Base-by-base conservation (phyloP, 1,140 invertebrate genomes). In the Diachasma alloeum region DNA sequence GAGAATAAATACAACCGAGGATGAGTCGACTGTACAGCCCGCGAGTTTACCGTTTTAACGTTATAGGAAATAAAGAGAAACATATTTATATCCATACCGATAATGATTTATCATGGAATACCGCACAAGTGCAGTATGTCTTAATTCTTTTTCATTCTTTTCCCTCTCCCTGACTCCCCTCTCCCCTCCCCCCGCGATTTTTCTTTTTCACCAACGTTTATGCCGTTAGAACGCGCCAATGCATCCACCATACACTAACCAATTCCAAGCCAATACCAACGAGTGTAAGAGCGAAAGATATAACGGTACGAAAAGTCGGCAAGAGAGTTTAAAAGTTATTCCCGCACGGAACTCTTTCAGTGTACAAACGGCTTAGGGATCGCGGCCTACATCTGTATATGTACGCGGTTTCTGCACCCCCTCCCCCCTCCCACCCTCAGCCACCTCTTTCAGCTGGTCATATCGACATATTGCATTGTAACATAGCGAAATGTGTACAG, bases 31-130 rank as follows among this genome's bases (percentile, higher is more conserved):
- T 19, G 42, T 31, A 31, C 42, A 71, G 24, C 17, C 13, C 39
- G 37, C 44, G 19, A 71, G 42, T 68, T 67, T 68, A 74, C 59
- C 15, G 73, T 68, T 74, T 63, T 67, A 67, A 63, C 13, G 37
- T 26, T 37, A 59, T 19, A 59, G 44, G 36, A 74, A 74, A 72
- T 56, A 72, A 72, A 56, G 22, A n/a, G n/a, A 48, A 71, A 71
- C 48, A 72, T 37, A 59, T 72, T 37, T 56, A 72, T 36, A 53
- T 26, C 22, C 46, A 72, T 22, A 74, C 72, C 37, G 39, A 74
- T 74, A 74, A 74, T 72, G 48, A 74, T 74, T 74, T 67, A 72
- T 72, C 70, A 72, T 72, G 48, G 26, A 72, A 48, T 53, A 56
- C 8, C 13, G 31, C 46, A 15, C 66, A 37, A 68, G 66, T 68